Percentiles rank a stretch among this genome's conserved stretches.
These are phyloP conservation scores for Xestia rhomboidea DNA, from an alignment of 2,888 invertebrate species.

Conservation along the genomic window DNA sequence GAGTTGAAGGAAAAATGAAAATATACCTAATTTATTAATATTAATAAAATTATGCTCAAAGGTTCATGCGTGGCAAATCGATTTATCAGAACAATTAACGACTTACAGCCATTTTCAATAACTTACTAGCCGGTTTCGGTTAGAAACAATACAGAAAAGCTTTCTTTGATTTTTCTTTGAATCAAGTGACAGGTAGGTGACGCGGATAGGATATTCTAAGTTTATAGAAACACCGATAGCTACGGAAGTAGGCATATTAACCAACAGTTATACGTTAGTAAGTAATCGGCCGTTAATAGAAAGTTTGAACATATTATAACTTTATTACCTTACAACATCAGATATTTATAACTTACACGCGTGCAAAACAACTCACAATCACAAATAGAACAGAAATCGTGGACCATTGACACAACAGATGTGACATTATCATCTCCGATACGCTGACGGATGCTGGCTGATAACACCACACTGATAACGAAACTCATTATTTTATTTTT, in stretches of 20 bases:
- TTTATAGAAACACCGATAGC: no score
- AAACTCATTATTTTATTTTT: conserved; percentile 85
- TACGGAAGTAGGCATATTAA: no score
- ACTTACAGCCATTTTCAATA: no score
- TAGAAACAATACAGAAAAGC: no score
- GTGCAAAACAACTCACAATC: conserved; percentile 63
- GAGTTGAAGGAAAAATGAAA: no score
- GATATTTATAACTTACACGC: conserved; percentile 39
- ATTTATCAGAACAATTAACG: background rate
- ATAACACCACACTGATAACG: conserved; percentile 75
- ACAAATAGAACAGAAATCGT: conserved; percentile 73
- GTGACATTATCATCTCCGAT: conserved; percentile 79
- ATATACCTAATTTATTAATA: background rate
- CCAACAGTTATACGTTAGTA: no score
- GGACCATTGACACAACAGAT: conserved; percentile 83
- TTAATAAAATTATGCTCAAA: background rate
- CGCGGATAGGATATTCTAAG: no score
- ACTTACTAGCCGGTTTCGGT: no score
- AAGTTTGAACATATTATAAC: conserved; percentile 11
- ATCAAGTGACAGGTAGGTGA: no score
- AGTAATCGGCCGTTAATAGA: no score
- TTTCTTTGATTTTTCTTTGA: no score
- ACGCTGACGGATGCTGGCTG: conserved; percentile 84
- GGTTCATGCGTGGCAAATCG: background rate
- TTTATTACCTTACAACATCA: conserved; percentile 37